Conservation (phyloP, 2,113 vertebrate species). For the Megaceryle maxima region DNA sequence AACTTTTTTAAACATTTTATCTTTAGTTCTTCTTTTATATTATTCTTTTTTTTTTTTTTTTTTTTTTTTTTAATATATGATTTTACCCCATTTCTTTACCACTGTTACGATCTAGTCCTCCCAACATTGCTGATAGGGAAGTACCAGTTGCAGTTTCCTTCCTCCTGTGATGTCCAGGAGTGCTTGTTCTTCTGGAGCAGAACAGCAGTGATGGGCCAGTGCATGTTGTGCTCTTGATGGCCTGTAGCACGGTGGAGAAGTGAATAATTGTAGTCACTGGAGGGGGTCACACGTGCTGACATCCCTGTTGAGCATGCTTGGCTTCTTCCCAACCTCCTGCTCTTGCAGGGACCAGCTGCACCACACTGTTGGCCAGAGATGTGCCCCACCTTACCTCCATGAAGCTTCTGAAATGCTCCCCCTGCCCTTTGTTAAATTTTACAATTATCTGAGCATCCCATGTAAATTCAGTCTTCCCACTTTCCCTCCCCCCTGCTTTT, state of each 20-base stretch:
- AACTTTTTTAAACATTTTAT: too few relatives aligned
- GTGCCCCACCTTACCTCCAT: too few relatives aligned
- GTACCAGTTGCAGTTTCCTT: not conserved
- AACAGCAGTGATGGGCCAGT: rapidly evolving
- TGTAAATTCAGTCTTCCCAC: not conserved
- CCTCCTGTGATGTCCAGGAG: too few relatives aligned
- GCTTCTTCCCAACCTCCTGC: not conserved
- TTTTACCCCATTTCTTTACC: not conserved
- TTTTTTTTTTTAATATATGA: not conserved
- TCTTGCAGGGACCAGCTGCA: not conserved
- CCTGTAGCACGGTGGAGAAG: rapidly evolving
- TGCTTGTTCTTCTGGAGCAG: not conserved
- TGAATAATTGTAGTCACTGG: not conserved
- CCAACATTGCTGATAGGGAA: not conserved
- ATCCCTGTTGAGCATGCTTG: rapidly evolving
- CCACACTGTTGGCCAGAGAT: rapidly evolving
- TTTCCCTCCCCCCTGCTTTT: not conserved
- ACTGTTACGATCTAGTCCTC: not conserved
- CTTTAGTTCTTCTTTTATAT: too few relatives aligned
- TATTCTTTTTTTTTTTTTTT: not conserved
- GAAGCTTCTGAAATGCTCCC: not conserved
- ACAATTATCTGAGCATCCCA: not conserved
- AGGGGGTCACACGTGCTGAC: not conserved
- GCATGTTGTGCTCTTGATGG: rapidly evolving
- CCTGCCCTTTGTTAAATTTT: not conserved